Conservation (phyloP, 2,797 vertebrate species). For the Sciurus carolinensis region DNA sequence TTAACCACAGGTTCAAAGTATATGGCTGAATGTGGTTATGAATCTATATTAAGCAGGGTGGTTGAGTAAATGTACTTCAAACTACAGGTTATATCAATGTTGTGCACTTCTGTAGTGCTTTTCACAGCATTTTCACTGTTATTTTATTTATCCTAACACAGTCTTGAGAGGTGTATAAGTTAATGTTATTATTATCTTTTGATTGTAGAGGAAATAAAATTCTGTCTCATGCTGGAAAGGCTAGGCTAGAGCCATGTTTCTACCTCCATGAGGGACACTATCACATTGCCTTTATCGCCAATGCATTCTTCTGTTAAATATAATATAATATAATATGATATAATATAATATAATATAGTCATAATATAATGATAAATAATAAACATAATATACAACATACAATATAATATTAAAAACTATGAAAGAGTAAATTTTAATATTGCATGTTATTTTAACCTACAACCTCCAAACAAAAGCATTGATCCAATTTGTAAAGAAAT, state of each 20-base stretch:
- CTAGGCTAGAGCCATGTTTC: background rate
- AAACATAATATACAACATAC: no score
- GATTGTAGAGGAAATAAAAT: background rate
- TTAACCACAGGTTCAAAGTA: constrained; percentile 67
- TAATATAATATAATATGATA: no score
- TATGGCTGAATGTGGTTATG: constrained; percentile 27
- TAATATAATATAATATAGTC: no score
- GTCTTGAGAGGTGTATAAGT: background rate
- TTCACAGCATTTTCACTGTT: background rate
- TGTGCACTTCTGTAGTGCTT: constrained; percentile 45
- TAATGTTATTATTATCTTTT: background rate
- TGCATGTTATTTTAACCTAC: background rate
- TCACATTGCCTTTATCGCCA: background rate
- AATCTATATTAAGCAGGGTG: constrained; percentile 52
- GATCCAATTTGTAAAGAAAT: background rate
- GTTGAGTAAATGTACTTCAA: constrained; percentile 61
- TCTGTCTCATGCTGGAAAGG: background rate
- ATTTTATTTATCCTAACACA: constrained; percentile 40
- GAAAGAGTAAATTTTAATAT: background rate
- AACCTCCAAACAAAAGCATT: background rate
- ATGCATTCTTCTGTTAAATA: background rate
- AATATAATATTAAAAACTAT: no score
- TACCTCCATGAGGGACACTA: background rate
- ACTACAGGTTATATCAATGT: background rate
- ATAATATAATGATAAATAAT: no score